Evolutionary conservation across 2,888 invertebrate genomes (phyloP).

Genomic region (Dinocampus coccinellae): DNA sequence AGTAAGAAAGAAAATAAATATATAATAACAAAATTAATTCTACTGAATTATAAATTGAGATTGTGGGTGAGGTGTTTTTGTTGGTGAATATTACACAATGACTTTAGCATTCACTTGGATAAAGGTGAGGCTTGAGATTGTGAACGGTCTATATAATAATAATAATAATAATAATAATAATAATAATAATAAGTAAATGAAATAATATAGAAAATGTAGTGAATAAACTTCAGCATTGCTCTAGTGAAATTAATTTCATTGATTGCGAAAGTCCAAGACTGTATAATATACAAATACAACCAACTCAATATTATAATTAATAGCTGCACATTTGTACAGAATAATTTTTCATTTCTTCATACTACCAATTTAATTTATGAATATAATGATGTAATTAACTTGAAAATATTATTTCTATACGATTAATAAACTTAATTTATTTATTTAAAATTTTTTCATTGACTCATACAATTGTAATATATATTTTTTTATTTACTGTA

Average conservation of each 20-base stretch:
- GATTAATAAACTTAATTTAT: too few relatives aligned
- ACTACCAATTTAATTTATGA: neutral
- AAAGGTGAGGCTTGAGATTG: constrained; percentile 2
- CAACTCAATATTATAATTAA: neutral
- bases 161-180: too few relatives aligned
- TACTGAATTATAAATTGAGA: neutral
- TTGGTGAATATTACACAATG: constrained; percentile 51
- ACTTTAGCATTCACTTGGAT: constrained; percentile 51
- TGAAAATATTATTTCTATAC: too few relatives aligned
- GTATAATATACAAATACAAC: neutral
- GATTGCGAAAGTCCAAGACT: neutral
- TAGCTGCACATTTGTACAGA: neutral
- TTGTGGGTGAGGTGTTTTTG: neutral
- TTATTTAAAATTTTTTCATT: too few relatives aligned
- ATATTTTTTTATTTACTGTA: too few relatives aligned
- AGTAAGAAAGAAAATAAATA: neutral
- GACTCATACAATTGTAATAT: too few relatives aligned
- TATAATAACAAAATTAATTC: neutral
- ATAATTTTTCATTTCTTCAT: neutral
- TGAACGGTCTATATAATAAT: neutral
- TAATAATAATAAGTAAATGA: too few relatives aligned
- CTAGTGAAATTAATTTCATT: neutral
- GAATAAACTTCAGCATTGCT: neutral
- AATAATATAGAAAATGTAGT: neutral
- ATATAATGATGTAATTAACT: neutral